phyloP scores from a whole-genome alignment of 92 coral and sea anemone species.

The Palythoa grandis region DNA sequence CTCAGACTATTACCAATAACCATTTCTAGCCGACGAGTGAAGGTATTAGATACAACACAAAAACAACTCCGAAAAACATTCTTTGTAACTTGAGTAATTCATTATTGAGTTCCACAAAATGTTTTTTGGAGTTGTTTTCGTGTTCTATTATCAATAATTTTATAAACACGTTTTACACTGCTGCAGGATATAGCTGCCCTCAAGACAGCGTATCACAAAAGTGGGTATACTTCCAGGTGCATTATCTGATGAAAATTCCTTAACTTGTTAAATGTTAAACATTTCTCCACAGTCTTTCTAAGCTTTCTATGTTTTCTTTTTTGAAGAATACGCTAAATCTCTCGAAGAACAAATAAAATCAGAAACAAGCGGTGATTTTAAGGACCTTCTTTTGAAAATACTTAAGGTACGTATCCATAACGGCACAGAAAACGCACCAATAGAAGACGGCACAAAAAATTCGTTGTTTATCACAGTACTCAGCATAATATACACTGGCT shows the following conservation, averaged over 20 bases:
- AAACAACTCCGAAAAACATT: no score
- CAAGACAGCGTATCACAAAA: constrained; percentile 55
- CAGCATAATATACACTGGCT: no score
- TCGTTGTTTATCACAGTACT: no score
- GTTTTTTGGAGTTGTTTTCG: no score
- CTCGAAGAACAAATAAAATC: constrained; percentile 75
- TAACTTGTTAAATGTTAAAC: background rate
- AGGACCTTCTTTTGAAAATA: constrained; percentile 75
- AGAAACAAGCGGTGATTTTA: constrained; percentile 90
- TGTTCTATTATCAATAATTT: no score
- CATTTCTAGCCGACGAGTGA: no score
- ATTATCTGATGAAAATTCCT: background rate
- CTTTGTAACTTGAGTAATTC: no score
- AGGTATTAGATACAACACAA: no score
- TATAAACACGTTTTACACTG: background rate
- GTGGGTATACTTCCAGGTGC: constrained; percentile 48
- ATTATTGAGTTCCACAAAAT: no score
- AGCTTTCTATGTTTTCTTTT: background rate
- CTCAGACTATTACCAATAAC: no score
- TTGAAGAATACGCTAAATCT: constrained; percentile 65
- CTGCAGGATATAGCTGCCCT: constrained; percentile 68
- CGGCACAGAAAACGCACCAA: no score
- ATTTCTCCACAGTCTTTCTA: background rate
- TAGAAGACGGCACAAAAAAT: no score
- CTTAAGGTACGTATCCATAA: constrained; percentile 58